A percentile compares a stretch with the other conserved stretches of the same genome.
Conservation (phyloP, 2,113 vertebrate genomes). For the Lichenostomus cassidix region DNA sequence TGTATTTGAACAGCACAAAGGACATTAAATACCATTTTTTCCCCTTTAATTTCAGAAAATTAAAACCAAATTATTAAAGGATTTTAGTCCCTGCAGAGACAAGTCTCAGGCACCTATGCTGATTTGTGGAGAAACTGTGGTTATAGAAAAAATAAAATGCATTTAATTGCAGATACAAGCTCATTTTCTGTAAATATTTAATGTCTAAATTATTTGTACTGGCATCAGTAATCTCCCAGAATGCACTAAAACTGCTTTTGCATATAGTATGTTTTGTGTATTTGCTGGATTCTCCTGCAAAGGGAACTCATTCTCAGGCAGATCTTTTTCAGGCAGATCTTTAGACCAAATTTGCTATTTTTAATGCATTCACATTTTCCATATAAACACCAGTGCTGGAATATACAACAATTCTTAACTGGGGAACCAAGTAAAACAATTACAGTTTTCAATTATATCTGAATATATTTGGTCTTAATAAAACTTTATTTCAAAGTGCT, state of each 20-base stretch:
- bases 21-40: not conserved
- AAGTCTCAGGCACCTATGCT: not conserved
- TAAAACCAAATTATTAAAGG: not conserved
- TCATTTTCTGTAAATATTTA: constrained; percentile 22
- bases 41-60: not conserved
- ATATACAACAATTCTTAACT: not conserved
- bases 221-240: not conserved
- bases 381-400: not conserved
- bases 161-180: not conserved
- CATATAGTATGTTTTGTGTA: not conserved
- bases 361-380: not conserved
- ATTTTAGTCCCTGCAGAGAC: not conserved
- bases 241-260: not conserved
- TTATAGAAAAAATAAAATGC: not conserved
- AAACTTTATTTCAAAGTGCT: not conserved
- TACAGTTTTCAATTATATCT: not conserved
- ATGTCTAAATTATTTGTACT: not conserved
- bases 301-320: not conserved
- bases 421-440: not conserved
- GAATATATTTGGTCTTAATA: not conserved
- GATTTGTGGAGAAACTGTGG: not conserved
- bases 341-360: not conserved
- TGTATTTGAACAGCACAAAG: not conserved
- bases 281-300: not conserved
- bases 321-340: not conserved